These are phyloP conservation scores for Artibeus lituratus DNA, from an alignment of 2,797 vertebrate species.

Conservation along the genomic window DNA sequence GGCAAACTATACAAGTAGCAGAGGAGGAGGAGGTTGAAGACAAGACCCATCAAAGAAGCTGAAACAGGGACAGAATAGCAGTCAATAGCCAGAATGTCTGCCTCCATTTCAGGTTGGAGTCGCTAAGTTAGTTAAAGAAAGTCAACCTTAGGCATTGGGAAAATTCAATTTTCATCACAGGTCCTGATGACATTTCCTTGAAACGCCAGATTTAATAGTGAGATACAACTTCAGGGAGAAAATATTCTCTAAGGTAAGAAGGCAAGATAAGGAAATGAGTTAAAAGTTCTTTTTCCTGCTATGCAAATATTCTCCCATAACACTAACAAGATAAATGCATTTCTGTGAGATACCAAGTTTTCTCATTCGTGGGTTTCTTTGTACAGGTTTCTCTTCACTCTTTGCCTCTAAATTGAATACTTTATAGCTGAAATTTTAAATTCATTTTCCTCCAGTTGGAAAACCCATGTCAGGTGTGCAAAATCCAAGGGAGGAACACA, in stretches of 20 bases:
- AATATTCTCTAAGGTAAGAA: conserved; percentile 68
- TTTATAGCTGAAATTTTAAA: conserved; percentile 39
- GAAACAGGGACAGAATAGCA: background rate
- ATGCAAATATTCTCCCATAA: conserved; percentile 77
- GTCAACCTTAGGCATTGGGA: conserved; percentile 73
- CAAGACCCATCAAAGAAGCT: background rate
- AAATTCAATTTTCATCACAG: conserved; percentile 79
- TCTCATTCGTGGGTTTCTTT: conserved; percentile 60
- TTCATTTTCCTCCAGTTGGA: conserved; percentile 11
- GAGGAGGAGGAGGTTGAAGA: background rate
- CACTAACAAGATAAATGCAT: conserved; percentile 68
- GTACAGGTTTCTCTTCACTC: conserved; percentile 54
- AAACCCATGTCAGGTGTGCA: background rate
- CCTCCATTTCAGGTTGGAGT: conserved; percentile 63
- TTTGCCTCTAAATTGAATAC: conserved; percentile 49
- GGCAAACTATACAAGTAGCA: background rate
- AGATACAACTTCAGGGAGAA: conserved; percentile 71
- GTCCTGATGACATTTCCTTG: conserved; percentile 80
- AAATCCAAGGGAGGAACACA: background rate
- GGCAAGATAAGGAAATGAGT: conserved; percentile 62
- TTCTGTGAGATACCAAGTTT: conserved; percentile 65
- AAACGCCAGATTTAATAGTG: conserved; percentile 78
- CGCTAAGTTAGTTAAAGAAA: conserved; percentile 73
- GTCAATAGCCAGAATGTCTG: conserved; percentile 38
- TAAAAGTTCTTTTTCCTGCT: conserved; percentile 60